Conservation (phyloP, 2,888 invertebrate species). For the Octonoba sinensis region DNA sequence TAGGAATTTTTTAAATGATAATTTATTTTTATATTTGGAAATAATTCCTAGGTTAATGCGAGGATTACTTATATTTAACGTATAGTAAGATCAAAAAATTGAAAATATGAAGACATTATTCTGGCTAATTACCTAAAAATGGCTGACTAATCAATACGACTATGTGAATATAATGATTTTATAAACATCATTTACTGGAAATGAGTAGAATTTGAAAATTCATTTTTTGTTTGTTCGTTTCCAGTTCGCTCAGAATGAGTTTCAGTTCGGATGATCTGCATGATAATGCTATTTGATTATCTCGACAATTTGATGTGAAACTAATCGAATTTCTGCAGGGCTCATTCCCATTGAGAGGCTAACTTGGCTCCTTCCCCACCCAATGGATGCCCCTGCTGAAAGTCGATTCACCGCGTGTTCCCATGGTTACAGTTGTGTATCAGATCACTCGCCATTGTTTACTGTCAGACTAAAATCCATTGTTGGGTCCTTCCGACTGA, state of each 20-base stretch:
- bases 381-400: conserved; percentile 37
- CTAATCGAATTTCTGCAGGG: conserved; percentile 51
- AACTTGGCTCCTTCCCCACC: conserved; percentile 36
- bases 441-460: conserved; percentile 41
- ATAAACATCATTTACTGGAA: too few species aligned
- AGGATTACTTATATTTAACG: too few species aligned
- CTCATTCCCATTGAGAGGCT: conserved; percentile 49
- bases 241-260: not conserved
- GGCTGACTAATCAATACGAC: too few species aligned
- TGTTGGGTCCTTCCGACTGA: conserved; percentile 24
- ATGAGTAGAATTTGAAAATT: not conserved
- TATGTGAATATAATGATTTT: too few species aligned
- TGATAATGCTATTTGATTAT: conserved; percentile 52
- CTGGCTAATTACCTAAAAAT: too few species aligned
- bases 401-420: conserved; percentile 51
- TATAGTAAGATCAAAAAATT: too few species aligned
- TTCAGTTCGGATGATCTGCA: conserved; percentile 45
- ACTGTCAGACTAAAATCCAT: conserved; percentile 39
- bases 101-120: too few species aligned
- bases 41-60: too few species aligned
- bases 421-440: conserved; percentile 36
- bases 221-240: not conserved
- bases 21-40: too few species aligned
- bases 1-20: too few species aligned
- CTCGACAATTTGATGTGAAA: conserved; percentile 45